Conservation (phyloP, 1,140 invertebrate species). For the Danaus melanippus region DNA sequence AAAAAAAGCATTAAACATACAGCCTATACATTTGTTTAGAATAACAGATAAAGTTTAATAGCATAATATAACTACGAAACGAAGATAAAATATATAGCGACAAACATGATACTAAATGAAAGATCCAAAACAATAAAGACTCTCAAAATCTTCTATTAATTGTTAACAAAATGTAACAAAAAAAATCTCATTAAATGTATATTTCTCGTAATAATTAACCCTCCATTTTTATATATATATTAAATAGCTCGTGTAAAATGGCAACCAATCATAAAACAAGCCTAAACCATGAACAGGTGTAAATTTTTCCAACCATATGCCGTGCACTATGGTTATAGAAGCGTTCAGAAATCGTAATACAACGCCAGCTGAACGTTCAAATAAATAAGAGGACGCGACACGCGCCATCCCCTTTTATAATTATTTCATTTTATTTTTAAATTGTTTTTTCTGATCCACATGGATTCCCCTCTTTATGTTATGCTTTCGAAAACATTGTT, state of each 20-base stretch:
- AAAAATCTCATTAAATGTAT: no score
- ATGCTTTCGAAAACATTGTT: slow-evolving; percentile 57
- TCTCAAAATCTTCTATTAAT: no score
- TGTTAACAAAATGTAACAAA: no score
- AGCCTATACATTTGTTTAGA: no score
- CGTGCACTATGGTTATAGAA: slow-evolving; percentile 35
- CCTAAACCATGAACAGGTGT: slow-evolving; percentile 24
- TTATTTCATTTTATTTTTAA: slow-evolving; percentile 72
- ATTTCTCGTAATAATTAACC: not conserved
- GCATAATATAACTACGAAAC: no score
- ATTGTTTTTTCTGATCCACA: slow-evolving; percentile 66
- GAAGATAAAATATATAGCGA: no score
- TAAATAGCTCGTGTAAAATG: slow-evolving; percentile 5
- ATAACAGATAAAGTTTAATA: no score
- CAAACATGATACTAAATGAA: no score
- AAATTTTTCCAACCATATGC: slow-evolving; percentile 45
- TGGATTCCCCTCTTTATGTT: slow-evolving; percentile 56
- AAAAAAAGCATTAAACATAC: no score
- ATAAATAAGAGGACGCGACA: slow-evolving; percentile 63
- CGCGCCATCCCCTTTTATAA: slow-evolving; percentile 66
- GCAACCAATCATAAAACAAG: not conserved
- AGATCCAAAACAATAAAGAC: no score
- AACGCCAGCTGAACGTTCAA: slow-evolving; percentile 60
- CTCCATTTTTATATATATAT: slow-evolving; percentile 1
- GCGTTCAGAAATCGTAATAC: slow-evolving; percentile 40